A percentile compares a stretch with the other conserved stretches of the same genome.
Conservation (phyloP, 2,888 invertebrate genomes). For the Drosophila hamatofila region DNA sequence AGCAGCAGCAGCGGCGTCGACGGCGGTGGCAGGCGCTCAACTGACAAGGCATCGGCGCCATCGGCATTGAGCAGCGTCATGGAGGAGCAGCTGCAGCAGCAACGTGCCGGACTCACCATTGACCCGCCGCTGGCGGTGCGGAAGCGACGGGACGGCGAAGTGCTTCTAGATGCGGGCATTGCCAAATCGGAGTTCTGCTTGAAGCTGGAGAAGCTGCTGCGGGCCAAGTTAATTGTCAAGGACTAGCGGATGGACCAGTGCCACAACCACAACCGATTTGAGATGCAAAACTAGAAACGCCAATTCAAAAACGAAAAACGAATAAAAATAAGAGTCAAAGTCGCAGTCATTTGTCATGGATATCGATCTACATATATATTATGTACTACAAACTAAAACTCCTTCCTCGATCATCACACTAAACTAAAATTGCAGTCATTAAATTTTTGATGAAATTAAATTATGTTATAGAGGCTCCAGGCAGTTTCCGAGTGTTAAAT, state of each 20-base stretch:
- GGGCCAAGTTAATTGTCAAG: slow-evolving; percentile 47
- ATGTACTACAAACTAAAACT: slow-evolving; percentile 3
- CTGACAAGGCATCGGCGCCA: background rate
- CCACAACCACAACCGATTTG: background rate
- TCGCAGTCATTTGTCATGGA: slow-evolving; percentile 18
- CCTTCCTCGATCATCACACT: background rate
- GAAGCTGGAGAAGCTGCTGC: slow-evolving; percentile 53
- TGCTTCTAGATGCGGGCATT: slow-evolving; percentile 57
- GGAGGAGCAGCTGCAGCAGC: background rate
- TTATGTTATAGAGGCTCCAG: background rate
- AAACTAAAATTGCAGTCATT: slow-evolving; percentile 45
- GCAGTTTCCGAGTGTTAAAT: background rate
- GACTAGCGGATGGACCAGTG: slow-evolving; percentile 4
- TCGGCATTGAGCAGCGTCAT: background rate
- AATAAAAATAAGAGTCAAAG: background rate
- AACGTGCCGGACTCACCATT: background rate
- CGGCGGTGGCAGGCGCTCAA: background rate
- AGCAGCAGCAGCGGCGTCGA: background rate
- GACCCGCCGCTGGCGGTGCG: slow-evolving; percentile 22
- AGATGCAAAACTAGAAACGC: background rate
- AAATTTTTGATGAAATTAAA: slow-evolving; percentile 23
- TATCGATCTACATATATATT: slow-evolving; percentile 13
- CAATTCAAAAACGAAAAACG: background rate
- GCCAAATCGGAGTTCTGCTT: slow-evolving; percentile 66
- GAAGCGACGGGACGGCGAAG: slow-evolving; percentile 43